Evolutionary conservation across 2,797 vertebrate genomes (phyloP), one percentile per base, ranked within the genome.

Genomic region (Macroramphosus scolopax): DNA sequence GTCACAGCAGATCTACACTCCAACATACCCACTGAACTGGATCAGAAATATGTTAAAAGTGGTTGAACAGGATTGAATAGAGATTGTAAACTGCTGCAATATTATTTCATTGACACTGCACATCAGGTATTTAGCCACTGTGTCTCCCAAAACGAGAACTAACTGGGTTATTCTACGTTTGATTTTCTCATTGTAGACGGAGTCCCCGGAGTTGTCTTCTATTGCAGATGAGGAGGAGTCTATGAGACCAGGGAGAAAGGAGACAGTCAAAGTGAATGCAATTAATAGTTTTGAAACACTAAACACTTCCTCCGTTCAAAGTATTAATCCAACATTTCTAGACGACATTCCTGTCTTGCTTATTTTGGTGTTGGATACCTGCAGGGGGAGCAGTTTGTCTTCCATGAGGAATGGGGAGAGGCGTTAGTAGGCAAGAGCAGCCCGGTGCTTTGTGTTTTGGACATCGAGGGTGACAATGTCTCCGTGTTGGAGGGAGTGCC

Each of bases 381-480:
- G 14, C 77, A 97, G 96, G 92, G 88, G 3, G 87, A 95, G 72
- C 92, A 92, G 80, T 99, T 96, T 59, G 59, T 91, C 47, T 94
- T 92, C 75, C 83, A 80, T 0, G 95, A 98, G 80, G 94, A 95
- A 73, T 98, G 95, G 96, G 95, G 95, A 4, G 94, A 99, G 68
- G 68, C 69, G 0, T 82, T 98, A 48, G 91, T 90, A 52, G 62
- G 76, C 24, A 91, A 93, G 74, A 94, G 92, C 17, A 3, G 71
- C 2, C 94, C 96, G 0, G 86, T 93, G 9, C 90, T 98, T 37
- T 98, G 95, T 12, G 47, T 93, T 59, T 81, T 97, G 81, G 95
- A 92, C 77, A 81, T 99, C 0, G 92, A 94, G 31, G 84, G 91
- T 8, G 85, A 86, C 83, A 97, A 92, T 28, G 77, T 98, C 43